Conservation (phyloP, 2,888 invertebrate species). For the Myopa tessellatipennis region DNA sequence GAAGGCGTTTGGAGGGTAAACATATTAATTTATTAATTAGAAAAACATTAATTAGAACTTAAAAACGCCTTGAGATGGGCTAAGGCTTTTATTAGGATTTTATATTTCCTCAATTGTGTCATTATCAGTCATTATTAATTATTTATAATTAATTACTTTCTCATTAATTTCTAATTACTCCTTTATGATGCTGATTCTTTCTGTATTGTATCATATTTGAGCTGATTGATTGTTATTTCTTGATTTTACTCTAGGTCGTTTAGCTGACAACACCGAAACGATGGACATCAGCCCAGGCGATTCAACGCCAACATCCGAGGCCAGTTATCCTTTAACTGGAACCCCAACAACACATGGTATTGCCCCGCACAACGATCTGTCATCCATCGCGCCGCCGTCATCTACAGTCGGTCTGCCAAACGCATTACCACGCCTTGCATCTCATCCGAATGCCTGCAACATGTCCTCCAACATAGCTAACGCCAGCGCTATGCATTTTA, state of each 20-base stretch:
- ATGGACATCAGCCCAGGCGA: slow-evolving; percentile 95
- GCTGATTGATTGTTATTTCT: neutral
- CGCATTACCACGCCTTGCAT: slow-evolving; percentile 70
- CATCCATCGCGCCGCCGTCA: slow-evolving; percentile 50
- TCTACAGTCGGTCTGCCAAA: slow-evolving; percentile 67
- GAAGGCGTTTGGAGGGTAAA: slow-evolving; percentile 66
- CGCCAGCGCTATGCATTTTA: slow-evolving; percentile 57
- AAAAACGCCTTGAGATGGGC: too few species aligned
- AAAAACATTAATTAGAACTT: too few species aligned
- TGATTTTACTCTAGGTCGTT: slow-evolving; percentile 53
- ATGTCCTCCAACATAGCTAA: slow-evolving; percentile 49
- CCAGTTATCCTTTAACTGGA: slow-evolving; percentile 72
- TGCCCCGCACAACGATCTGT: slow-evolving; percentile 53
- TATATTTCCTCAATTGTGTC: too few species aligned
- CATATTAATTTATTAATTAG: too few species aligned
- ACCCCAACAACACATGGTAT: slow-evolving; percentile 63
- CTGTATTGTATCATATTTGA: neutral
- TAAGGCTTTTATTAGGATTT: too few species aligned
- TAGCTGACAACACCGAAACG: slow-evolving; percentile 83
- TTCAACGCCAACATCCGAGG: slow-evolving; percentile 88
- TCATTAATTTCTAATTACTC: neutral
- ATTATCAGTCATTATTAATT: too few species aligned
- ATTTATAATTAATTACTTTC: neutral
- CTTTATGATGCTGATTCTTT: neutral
- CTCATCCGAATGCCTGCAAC: slow-evolving; percentile 64